A percentile compares a stretch with the other conserved stretches of the same genome.
Evolutionary conservation across 2,113 vertebrate genomes (phyloP).

Genomic region (Calidris pugnax): DNA sequence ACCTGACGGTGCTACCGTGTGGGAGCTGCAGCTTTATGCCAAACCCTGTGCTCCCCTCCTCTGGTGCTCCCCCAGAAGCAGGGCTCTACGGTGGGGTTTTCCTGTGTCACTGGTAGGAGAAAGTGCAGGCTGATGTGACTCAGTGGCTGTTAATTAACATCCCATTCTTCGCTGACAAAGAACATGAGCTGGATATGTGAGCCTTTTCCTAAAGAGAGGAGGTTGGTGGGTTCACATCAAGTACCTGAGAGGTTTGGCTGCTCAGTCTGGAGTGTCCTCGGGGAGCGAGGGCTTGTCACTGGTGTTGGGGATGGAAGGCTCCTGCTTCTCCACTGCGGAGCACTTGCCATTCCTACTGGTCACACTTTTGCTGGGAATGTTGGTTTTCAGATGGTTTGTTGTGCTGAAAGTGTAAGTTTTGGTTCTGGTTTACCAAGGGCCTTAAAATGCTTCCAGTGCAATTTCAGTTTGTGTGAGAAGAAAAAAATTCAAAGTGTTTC

Average conservation of each 20-base stretch:
- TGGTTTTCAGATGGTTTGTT: not conserved
- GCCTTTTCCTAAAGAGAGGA: not conserved
- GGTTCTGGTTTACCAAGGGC: not conserved
- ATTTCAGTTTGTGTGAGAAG: not conserved
- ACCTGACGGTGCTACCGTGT: not conserved
- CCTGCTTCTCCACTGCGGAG: not conserved
- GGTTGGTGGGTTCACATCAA: fast-evolving
- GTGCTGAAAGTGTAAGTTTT: not conserved
- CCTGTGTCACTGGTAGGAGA: not conserved
- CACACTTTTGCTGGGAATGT: not conserved
- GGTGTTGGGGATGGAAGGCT: no score
- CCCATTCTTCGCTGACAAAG: not conserved
- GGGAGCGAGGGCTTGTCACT: no score
- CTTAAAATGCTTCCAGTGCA: not conserved
- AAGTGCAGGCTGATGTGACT: not conserved
- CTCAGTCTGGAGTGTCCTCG: not conserved
- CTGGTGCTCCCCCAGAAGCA: not conserved
- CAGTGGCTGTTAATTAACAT: fast-evolving
- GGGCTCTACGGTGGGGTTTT: not conserved
- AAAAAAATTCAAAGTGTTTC: not conserved
- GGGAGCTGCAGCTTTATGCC: not conserved
- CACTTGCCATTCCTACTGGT: not conserved
- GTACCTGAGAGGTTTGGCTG: not conserved
- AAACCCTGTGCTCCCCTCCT: no score
- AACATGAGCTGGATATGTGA: not conserved